phyloP scores from a whole-genome alignment of 2,797 vertebrate genomes.

The Enteromius anoplus region DNA sequence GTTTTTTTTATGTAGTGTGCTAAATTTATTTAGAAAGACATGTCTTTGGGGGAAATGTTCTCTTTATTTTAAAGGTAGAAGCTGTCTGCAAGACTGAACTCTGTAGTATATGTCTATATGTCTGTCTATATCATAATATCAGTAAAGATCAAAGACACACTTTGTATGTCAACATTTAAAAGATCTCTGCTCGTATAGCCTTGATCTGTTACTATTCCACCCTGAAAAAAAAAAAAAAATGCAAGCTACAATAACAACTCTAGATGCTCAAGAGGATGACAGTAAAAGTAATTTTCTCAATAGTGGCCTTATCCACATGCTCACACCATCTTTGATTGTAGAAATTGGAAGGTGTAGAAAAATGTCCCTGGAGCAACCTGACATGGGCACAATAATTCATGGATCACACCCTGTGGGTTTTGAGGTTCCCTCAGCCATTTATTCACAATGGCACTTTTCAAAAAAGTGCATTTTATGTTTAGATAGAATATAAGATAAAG shows the following conservation, averaged over 20 bases:
- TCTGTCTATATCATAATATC: not conserved
- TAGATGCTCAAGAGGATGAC: not conserved
- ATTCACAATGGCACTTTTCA: too few species aligned
- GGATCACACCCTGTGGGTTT: not conserved
- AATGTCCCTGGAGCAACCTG: not conserved
- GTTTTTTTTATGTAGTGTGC: not conserved
- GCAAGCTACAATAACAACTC: too few species aligned
- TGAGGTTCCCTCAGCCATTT: not conserved
- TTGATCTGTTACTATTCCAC: not conserved
- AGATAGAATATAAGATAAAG: too few species aligned
- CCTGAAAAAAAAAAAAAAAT: not conserved
- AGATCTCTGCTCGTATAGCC: not conserved
- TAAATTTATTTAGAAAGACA: constrained; percentile 16
- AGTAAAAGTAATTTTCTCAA: not conserved
- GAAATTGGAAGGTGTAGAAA: not conserved
- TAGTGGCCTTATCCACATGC: not conserved
- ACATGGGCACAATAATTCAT: not conserved
- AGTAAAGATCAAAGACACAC: not conserved
- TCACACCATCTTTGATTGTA: not conserved
- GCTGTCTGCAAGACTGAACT: not conserved
- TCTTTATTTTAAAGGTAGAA: not conserved
- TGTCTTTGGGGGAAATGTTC: not conserved
- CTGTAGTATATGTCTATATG: too few species aligned
- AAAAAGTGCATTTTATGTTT: too few species aligned
- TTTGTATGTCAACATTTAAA: constrained; percentile 15